Conservation (phyloP, 2,113 vertebrate species). For the Todiramphus chloris region DNA sequence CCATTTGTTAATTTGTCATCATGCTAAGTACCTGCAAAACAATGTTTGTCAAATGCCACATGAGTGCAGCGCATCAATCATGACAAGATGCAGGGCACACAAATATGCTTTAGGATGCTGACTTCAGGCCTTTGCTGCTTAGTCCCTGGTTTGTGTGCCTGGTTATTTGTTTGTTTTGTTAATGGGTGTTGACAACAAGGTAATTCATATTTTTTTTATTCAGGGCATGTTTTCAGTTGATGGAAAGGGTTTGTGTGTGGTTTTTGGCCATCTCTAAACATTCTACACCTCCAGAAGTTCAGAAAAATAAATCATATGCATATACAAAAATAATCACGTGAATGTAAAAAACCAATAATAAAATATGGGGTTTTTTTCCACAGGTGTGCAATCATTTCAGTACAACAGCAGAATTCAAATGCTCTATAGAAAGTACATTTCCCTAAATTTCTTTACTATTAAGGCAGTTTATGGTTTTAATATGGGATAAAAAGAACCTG, state of each 20-base stretch:
- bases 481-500: background rate
- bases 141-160: background rate
- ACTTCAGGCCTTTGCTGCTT: background rate
- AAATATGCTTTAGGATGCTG: conserved; percentile 9
- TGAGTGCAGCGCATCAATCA: background rate
- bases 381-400: background rate
- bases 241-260: background rate
- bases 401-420: background rate
- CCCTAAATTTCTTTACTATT: conserved; percentile 1
- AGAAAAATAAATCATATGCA: background rate
- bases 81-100: background rate
- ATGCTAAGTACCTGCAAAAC: conserved; percentile 24
- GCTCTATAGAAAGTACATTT: background rate
- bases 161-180: conserved; percentile 2
- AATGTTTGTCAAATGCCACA: conserved; percentile 29
- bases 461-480: background rate
- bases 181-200: background rate
- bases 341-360: background rate
- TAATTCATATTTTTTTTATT: background rate
- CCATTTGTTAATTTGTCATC: conserved; percentile 55
- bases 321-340: background rate
- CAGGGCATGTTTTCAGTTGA: background rate
- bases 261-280: background rate
- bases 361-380: background rate
- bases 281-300: background rate